phyloP scores from a whole-genome alignment of 2,113 vertebrate species.

The Alouatta palliata region DNA sequence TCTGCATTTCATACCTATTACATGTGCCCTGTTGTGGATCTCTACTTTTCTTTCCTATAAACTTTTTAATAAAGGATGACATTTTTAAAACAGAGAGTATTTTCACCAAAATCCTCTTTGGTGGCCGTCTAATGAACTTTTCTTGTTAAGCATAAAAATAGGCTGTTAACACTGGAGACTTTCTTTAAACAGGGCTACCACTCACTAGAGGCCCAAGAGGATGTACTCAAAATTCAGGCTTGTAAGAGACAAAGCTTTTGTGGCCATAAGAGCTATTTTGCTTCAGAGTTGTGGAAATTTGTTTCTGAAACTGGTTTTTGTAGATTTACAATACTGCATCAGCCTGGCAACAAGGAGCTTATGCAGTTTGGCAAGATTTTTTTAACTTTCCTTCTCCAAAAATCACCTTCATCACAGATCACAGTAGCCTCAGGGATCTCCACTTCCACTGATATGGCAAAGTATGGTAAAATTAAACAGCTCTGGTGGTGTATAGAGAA shows the following conservation, averaged over 20 bases:
- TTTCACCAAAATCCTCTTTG: constrained; percentile 58
- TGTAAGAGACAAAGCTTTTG: not conserved
- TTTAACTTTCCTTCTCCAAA: not conserved
- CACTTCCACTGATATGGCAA: not conserved
- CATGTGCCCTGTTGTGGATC: not conserved
- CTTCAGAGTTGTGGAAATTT: constrained; percentile 27
- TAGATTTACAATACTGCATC: not conserved
- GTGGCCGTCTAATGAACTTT: constrained; percentile 45
- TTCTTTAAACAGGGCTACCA: constrained; percentile 23
- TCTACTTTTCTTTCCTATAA: constrained; percentile 20
- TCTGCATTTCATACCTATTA: not conserved
- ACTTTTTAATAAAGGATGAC: constrained; percentile 25
- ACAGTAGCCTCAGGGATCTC: not conserved
- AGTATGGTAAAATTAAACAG: constrained; percentile 56
- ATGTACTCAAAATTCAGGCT: not conserved
- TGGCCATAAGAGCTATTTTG: not conserved
- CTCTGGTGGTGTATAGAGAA: not conserved
- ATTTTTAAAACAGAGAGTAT: constrained; percentile 53
- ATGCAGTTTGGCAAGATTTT: not conserved
- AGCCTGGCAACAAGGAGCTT: not conserved
- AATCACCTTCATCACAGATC: not conserved
- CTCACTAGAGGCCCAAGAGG: not conserved
- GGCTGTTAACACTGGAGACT: constrained; percentile 41
- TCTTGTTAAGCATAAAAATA: constrained; percentile 25
- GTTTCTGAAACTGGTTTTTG: constrained; percentile 43